Base-by-base conservation (phyloP, 2,888 invertebrate species). In the Eueremaeus valkanovi region DNA sequence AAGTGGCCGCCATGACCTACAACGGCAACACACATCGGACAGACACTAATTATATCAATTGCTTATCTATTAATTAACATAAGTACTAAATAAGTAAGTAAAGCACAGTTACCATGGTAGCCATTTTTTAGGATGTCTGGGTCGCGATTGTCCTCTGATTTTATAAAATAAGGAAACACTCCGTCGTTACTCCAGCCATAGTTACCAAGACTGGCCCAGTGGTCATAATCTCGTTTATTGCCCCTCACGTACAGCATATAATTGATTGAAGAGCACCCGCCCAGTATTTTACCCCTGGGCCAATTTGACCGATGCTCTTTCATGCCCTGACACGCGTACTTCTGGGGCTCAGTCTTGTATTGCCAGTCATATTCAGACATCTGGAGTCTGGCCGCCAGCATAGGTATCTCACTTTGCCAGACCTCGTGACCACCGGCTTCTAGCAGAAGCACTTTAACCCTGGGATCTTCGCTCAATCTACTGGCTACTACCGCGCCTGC, bases 201-300 rank as follows among this genome's bases (percentile, higher is more conserved):
- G 83, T 93, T 93, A 0, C 95, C 95, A 40, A 90, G 85, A 0
- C 88, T 86, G 49, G 90, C 91, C 95, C 95, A 96, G 73, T 90
- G 88, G 83, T 95, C 91, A 82, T 88, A 96, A 83, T 95, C 95
- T 0, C 90, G 85, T 75, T 88, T 87, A 83, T 94, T 94, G 0
- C 95, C 95, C 77, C 95, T 86, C 16, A 93, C 90, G 84, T 95
- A 95, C 0, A 94, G 86, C 94, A 95, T 94, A 0, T 92, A 92
- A 82, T 94, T 95, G 0, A 94, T 85, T 0, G 93, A 92, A 51
- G 92, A 92, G 5, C 91, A 92, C 0, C 95, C 95, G 0, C 93
- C 94, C 0, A 94, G 86, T 0, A 93, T 93, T 85, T 93, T 93
- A 70, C 95, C 95, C 76, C 93, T 87, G 0, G 94, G 93, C 93